Percentiles rank a stretch among this genome's conserved stretches.
Evolutionary conservation across 2,888 invertebrate genomes (phyloP).

Genomic region (Nysson spinosus): DNA sequence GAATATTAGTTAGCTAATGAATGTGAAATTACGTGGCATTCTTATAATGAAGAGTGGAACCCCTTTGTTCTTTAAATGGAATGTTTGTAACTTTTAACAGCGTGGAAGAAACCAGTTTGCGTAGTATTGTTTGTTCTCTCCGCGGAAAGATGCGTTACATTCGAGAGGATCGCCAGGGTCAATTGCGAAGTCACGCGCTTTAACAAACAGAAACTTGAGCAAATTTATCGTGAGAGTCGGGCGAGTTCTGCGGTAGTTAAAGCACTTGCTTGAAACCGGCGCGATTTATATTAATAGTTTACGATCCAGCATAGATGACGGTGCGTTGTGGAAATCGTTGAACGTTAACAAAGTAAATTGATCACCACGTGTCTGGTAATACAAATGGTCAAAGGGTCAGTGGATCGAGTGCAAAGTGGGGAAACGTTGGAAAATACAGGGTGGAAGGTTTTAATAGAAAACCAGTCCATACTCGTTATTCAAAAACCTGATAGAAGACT

Average conservation of each 20-base stretch:
- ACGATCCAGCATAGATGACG: constrained; percentile 12
- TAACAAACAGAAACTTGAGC: constrained; percentile 13
- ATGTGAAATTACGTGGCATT: no score
- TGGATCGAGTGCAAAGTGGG: constrained; percentile 5
- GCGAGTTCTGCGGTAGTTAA: neutral
- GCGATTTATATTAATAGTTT: neutral
- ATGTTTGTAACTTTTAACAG: no score
- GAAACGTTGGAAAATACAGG: constrained; percentile 19
- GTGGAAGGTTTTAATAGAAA: constrained; percentile 9
- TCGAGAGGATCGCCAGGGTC: constrained; percentile 8
- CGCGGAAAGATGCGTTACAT: constrained; percentile 16
- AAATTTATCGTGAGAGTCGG: constrained; percentile 6
- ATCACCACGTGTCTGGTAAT: constrained; percentile 36
- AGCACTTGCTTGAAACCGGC: constrained; percentile 6
- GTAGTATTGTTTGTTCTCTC: neutral
- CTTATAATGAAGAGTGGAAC: no score
- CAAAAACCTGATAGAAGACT: neutral
- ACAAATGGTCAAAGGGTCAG: constrained; percentile 20
- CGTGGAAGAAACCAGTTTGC: neutral
- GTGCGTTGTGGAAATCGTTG: constrained; percentile 9
- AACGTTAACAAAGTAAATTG: constrained; percentile 48
- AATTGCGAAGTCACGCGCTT: constrained; percentile 13
- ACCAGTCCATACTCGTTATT: constrained; percentile 4
- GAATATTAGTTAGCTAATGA: no score
- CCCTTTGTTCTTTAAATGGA: no score